These are phyloP conservation scores for Lophotis ruficrista DNA, from an alignment of 2,113 vertebrate genomes.

Conservation along the genomic window DNA sequence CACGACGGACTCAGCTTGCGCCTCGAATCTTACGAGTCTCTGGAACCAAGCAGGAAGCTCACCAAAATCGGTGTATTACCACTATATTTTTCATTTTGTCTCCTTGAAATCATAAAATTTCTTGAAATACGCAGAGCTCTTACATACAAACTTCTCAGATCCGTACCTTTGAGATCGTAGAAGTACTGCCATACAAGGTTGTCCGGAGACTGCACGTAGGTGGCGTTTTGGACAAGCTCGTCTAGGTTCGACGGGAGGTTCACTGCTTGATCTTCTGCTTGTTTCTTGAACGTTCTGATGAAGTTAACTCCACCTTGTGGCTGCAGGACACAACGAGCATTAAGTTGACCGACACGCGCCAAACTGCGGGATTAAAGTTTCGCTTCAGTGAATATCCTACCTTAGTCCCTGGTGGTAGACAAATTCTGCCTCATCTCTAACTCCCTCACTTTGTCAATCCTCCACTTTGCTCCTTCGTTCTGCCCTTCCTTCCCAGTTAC, in stretches of 20 bases:
- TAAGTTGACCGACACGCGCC: no score
- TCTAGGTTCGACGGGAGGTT: conserved; percentile 70
- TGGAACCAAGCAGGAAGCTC: not conserved
- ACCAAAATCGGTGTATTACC: not conserved
- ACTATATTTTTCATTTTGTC: not conserved
- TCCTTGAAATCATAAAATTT: not conserved
- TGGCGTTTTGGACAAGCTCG: conserved; percentile 62
- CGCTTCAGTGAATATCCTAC: not conserved
- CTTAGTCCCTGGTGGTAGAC: not conserved
- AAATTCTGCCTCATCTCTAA: not conserved
- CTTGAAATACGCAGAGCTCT: no score
- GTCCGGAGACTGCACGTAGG: conserved; percentile 60
- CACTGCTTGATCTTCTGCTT: conserved; percentile 59
- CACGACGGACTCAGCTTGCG: not conserved
- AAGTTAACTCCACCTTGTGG: conserved; percentile 70
- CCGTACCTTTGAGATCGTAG: conserved; percentile 72
- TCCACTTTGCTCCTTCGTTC: not conserved
- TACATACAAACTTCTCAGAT: no score
- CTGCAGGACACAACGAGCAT: conserved; percentile 9
- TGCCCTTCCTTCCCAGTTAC: not conserved
- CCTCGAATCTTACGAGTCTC: not conserved
- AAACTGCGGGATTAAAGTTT: not conserved
- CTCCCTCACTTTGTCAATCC: not conserved
- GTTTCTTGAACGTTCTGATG: conserved; percentile 71
- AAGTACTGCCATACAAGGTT: conserved; percentile 68